Evolutionary conservation across 2,888 invertebrate genomes (phyloP), one percentile per base, ranked within the genome.

Genomic region (Cantharis rustica): DNA sequence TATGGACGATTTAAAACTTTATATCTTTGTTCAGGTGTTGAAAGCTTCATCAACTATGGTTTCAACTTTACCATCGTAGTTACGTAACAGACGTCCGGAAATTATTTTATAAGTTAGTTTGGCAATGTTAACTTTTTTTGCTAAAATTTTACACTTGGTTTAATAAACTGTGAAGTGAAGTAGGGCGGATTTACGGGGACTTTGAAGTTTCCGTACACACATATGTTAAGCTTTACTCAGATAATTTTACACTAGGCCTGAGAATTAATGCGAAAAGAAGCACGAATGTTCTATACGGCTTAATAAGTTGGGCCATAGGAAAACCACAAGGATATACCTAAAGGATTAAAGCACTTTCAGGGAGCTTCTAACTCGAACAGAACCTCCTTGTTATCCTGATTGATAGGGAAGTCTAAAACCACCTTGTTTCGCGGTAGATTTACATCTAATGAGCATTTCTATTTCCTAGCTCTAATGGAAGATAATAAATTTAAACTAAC

Each of bases 11-110:
- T 78, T 72, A 63, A 63, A 78, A 70, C 69, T 78, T 78, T 61
- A 69, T 75, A 69, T 70, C 72, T 68, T 16, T 71, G 70, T 70
- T 72, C 75, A 75, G 73, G 75, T 71, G 75, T 71, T 72, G 78
- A 75, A 78, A 31, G 66, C 75, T 78, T 78, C 73, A 78, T 71
- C 73, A 76, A 76, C 73, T 75, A 70, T 76, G 69, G 73, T 71
- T 75, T 78, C 61, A 71, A 70, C 68, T 71, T 68, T n/a, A 47
- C 47, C 47, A 47, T n/a, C 47, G 47, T n/a, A 47, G 47, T 47
- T 47, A n/a, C 13, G 47, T 47, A 47, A 47, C 47, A 47, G 47
- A 47, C n/a, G 47, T 47, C 47, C 47, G 47, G 47, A 47, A 47
- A 47, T 47, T 47, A 47, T 47, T 47, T 47, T 47, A 5, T n/a